phyloP scores from a whole-genome alignment of 2,797 vertebrate genomes.

The Enteromius fasciolatus region DNA sequence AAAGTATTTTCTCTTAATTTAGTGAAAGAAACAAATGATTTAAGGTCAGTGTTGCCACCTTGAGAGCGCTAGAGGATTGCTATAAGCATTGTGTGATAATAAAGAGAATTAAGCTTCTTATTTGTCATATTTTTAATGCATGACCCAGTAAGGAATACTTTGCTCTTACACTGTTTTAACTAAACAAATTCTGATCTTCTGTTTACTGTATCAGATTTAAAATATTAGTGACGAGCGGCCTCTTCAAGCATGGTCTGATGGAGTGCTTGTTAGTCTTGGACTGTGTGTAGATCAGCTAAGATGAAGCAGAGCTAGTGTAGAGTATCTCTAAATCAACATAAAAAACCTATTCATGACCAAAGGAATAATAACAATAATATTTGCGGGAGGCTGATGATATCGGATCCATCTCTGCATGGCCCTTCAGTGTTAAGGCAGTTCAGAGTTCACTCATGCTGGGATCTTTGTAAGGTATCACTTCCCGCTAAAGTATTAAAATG shows the following conservation, averaged over 20 bases:
- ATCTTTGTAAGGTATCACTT: not conserved
- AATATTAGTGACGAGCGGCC: not conserved
- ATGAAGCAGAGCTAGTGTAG: slow-evolving; percentile 64
- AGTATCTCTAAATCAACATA: slow-evolving; percentile 65
- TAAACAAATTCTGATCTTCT: not conserved
- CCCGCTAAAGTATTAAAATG: not conserved
- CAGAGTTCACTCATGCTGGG: slow-evolving; percentile 25
- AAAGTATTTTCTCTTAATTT: slow-evolving; percentile 3
- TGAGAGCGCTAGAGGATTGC: slow-evolving; percentile 51
- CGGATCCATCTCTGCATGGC: slow-evolving; percentile 62
- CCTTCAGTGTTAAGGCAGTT: slow-evolving; percentile 61
- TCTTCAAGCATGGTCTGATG: not conserved
- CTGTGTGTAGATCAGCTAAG: slow-evolving; percentile 21
- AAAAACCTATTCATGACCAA: slow-evolving; percentile 65
- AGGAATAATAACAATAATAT: slow-evolving; percentile 74
- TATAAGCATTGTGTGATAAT: not conserved
- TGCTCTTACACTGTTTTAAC: not conserved
- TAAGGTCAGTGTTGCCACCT: slow-evolving; percentile 63
- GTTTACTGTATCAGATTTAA: not conserved
- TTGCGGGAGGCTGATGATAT: slow-evolving; percentile 72
- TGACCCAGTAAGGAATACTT: not conserved
- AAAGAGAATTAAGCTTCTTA: not conserved
- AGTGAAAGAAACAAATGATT: not conserved
- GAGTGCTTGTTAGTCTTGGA: slow-evolving; percentile 70
- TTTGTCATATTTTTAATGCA: not conserved